Evolutionary conservation across 2,113 vertebrate species (phyloP).

Genomic region (Cryptomyrus ogoouensis): DNA sequence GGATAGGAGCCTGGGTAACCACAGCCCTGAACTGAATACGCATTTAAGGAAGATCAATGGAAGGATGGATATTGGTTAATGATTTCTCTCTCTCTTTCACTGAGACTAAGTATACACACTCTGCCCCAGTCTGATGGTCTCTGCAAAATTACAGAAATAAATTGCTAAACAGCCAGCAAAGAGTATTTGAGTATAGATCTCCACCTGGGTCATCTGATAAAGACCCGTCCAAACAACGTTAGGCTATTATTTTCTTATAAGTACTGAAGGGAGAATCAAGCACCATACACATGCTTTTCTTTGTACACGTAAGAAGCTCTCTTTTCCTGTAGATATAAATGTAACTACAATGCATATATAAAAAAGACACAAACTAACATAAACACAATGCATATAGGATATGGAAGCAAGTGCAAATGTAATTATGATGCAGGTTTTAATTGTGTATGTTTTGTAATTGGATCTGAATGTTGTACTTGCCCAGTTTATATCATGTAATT

Average conservation of each 20-base stretch:
- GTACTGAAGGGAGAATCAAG: not conserved
- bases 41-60: not conserved
- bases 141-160: not conserved
- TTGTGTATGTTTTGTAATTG: not conserved
- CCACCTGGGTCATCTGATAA: not conserved
- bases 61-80: not conserved
- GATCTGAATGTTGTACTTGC: not conserved
- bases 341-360: not conserved
- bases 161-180: not conserved
- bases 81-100: not conserved
- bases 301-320: not conserved
- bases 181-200: not conserved
- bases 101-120: not conserved
- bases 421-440: not conserved
- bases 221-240: not conserved
- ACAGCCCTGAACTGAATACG: not conserved
- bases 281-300: not conserved
- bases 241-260: not conserved
- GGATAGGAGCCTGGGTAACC: not conserved
- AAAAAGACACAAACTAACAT: not conserved
- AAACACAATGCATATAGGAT: not conserved
- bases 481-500: not conserved
- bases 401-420: not conserved
- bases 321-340: not conserved
- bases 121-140: not conserved